These are phyloP conservation scores for Fistularia commersonii DNA, from an alignment of 2,797 vertebrate genomes.

Conservation along the genomic window DNA sequence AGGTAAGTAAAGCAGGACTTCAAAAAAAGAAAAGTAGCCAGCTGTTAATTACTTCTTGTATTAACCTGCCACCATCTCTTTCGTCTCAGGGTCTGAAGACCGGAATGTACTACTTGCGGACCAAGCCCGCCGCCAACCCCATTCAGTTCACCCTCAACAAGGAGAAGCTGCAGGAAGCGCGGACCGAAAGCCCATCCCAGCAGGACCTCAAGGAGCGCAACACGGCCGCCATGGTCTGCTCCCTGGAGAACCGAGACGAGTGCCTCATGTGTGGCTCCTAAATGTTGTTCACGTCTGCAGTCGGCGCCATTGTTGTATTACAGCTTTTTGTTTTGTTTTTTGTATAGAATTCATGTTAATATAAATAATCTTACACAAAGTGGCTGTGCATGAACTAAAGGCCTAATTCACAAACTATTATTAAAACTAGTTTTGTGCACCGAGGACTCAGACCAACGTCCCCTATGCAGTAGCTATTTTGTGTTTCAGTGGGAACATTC, in stretches of 20 bases:
- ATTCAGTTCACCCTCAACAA: slow-evolving; percentile 99
- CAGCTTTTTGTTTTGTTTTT: too few relatives aligned
- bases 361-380: not conserved
- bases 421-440: too few relatives aligned
- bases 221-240: slow-evolving; percentile 94
- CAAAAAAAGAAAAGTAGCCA: not conserved
- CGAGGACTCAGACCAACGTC: too few relatives aligned
- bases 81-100: slow-evolving; percentile 91
- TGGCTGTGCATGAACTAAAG: too few relatives aligned
- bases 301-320: not conserved
- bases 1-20: slow-evolving; percentile 62
- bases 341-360: too few relatives aligned
- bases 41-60: not conserved
- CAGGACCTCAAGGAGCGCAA: slow-evolving; percentile 85
- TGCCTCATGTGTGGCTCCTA: slow-evolving; percentile 96
- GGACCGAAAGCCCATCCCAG: slow-evolving; percentile 49
- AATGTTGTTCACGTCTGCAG: not conserved
- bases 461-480: too few relatives aligned
- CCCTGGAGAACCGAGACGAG: slow-evolving; percentile 91
- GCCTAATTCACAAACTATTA: too few relatives aligned
- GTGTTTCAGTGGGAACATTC: too few relatives aligned
- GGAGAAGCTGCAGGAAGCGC: slow-evolving; percentile 85
- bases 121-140: slow-evolving; percentile 93
- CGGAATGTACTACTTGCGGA: slow-evolving; percentile 96
- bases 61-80: not conserved